phyloP scores from a whole-genome alignment of 2,113 vertebrate genomes.

The Hippocampus barbouri region DNA sequence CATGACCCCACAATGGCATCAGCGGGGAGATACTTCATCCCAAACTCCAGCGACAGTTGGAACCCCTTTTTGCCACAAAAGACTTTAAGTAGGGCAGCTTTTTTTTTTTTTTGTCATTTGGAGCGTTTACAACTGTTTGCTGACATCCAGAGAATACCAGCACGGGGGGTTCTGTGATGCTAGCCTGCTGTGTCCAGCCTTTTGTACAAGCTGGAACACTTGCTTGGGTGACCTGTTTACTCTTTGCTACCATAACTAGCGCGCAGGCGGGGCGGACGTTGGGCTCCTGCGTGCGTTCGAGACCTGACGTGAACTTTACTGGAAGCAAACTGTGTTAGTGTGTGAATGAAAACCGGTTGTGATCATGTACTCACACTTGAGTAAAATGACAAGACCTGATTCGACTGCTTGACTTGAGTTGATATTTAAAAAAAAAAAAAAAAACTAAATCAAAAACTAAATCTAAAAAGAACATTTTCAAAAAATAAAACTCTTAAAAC shows the following conservation, averaged over 20 bases:
- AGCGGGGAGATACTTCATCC: background rate
- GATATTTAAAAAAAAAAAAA: too few species aligned
- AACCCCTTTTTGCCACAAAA: conserved; percentile 5
- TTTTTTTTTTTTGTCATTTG: background rate
- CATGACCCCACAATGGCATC: conserved; percentile 16
- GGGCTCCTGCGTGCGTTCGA: background rate
- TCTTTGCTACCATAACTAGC: conserved; percentile 26
- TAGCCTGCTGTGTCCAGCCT: conserved; percentile 21
- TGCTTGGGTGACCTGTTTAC: conserved; percentile 35
- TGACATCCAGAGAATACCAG: conserved; percentile 31
- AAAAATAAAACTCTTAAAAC: too few species aligned
- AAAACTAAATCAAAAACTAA: too few species aligned
- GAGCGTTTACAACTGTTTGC: conserved; percentile 25
- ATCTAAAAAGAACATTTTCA: too few species aligned
- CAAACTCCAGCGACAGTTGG: conserved; percentile 5
- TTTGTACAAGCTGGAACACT: conserved; percentile 26
- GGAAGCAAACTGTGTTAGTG: background rate
- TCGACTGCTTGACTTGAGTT: too few species aligned
- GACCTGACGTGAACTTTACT: conserved; percentile 12
- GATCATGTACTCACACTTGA: background rate
- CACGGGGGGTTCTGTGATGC: conserved; percentile 10
- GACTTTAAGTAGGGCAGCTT: conserved; percentile 42
- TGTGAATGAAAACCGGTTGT: background rate
- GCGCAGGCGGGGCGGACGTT: background rate
- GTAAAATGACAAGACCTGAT: background rate